Evolutionary conservation across 2,797 vertebrate genomes (phyloP).

Genomic region (Cercopithecus diana): DNA sequence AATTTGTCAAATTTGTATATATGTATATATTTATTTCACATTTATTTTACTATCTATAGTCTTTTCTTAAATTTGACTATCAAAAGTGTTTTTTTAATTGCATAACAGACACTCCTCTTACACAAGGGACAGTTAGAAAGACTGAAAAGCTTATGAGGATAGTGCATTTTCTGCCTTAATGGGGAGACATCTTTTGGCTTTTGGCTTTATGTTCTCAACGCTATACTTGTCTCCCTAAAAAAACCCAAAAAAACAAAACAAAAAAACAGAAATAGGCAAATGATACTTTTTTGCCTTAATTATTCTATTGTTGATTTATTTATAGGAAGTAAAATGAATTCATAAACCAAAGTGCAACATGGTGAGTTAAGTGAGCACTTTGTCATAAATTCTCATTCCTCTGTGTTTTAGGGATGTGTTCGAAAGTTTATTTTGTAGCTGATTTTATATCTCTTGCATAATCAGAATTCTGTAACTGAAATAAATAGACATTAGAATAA

Average conservation of each 20-base stretch:
- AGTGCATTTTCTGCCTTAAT: neutral
- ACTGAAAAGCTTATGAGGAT: neutral
- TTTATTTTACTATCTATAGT: conserved; percentile 49
- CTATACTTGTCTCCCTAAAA: neutral
- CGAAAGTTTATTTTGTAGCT: neutral
- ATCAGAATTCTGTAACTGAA: conserved; percentile 46
- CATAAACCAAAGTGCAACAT: neutral
- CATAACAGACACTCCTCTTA: neutral
- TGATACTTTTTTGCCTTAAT: neutral
- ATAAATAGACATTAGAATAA: neutral
- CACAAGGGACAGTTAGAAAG: neutral
- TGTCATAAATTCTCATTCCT: neutral
- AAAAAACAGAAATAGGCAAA: neutral
- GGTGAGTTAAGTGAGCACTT: conserved; percentile 5
- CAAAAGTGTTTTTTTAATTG: neutral
- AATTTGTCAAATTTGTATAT: conserved; percentile 35
- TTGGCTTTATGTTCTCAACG: conserved; percentile 40
- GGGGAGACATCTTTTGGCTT: neutral
- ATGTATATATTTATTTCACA: conserved; percentile 64
- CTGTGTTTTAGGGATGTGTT: neutral
- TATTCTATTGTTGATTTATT: conserved; percentile 51
- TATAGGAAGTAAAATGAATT: conserved; percentile 1
- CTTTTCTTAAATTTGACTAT: conserved; percentile 22
- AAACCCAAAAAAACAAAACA: neutral
- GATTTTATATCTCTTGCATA: conserved; percentile 13